These are phyloP conservation scores for Saturnia japonica DNA, from an alignment of 2,888 invertebrate genomes.

Conservation along the genomic window DNA sequence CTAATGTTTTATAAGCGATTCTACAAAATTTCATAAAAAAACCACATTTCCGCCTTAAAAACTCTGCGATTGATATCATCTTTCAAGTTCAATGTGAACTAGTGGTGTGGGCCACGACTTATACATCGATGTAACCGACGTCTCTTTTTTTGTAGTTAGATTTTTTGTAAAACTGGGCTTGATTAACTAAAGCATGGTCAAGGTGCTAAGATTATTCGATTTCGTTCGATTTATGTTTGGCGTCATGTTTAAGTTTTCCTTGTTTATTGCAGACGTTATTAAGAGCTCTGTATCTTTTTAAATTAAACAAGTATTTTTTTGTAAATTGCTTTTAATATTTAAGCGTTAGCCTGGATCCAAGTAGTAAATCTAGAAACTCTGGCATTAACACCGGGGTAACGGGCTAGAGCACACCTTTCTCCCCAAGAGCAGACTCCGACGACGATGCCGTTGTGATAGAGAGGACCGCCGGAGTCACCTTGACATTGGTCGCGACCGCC, in stretches of 20 bases:
- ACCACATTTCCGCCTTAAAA: slow-evolving; percentile 46
- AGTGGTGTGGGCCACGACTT: slow-evolving; percentile 26
- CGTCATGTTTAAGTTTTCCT: not conserved
- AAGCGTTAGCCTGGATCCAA: slow-evolving; percentile 49
- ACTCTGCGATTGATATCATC: slow-evolving; percentile 44
- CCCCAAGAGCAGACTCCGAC: slow-evolving; percentile 54
- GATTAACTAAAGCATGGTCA: slow-evolving; percentile 23
- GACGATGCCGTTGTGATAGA: slow-evolving; percentile 44
- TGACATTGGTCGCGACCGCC: slow-evolving; percentile 54
- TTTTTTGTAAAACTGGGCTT: slow-evolving; percentile 22
- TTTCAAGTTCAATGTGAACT: slow-evolving; percentile 42
- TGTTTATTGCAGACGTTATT: not conserved
- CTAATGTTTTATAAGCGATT: slow-evolving; percentile 27
- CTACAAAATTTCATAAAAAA: slow-evolving; percentile 36
- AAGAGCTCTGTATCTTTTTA: not conserved
- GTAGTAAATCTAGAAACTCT: slow-evolving; percentile 42
- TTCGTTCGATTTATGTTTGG: not conserved
- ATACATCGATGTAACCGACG: slow-evolving; percentile 8
- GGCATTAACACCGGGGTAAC: slow-evolving; percentile 50
- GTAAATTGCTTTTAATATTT: slow-evolving; percentile 21
- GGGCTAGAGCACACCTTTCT: slow-evolving; percentile 37
- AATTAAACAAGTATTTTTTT: not conserved
- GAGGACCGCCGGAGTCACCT: slow-evolving; percentile 57
- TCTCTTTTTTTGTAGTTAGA: slow-evolving; percentile 23
- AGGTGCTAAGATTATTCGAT: slow-evolving; percentile 7